Base-by-base conservation (phyloP, 2,113 vertebrate genomes). In the Chascanopsetta lugubris region DNA sequence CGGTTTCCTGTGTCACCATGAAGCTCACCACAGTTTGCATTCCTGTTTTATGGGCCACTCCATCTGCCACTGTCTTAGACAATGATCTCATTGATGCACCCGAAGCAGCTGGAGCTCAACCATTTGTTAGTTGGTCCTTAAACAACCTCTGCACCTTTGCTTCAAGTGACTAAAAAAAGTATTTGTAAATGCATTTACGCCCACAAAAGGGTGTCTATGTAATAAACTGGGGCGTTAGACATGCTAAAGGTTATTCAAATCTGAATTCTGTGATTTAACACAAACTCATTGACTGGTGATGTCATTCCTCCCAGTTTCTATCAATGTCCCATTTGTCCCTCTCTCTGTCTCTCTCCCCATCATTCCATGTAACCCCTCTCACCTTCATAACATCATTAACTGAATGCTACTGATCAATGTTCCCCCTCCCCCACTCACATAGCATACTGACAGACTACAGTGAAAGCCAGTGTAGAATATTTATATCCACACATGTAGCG, bases 401-500 rank as follows among this genome's bases (percentile, higher is more conserved):
- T 48, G 85, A 71, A 89, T 90, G 87, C 46, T 60, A 81, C 74
- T 92, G 67, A 85, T 82, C 85, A 85, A 79, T 82, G 77, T 82
- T 77, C 63, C 50, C 78, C 75, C 21, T 75, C 67, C 77, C 80
- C 77, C 84, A 90, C 90, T 92, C 59, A 92, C 89, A 72, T 91
- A 92, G 85, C 61, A 6, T 85, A 92, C 86, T 90, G 77, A 91
- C 87, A 84, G 90, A 90, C 91, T 92, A 92, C 90, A 93, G 91
- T 73, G 81, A 91, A 91, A 92, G 86, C 84, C 89, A 89, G 78
- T 46, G 49, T 82, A 83, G 81, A 51, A 69, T 34, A 77, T 34
- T n/a, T n/a, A n/a, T n/a, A n/a, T n/a, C n/a, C n/a, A n/a, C n/a
- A n/a, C n/a, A n/a, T n/a, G n/a, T n/a, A n/a, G n/a, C n/a, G n/a